A percentile compares a stretch with the other conserved stretches of the same genome.
These are phyloP conservation scores for Neotragus pygmaeus DNA, from an alignment of 2,113 vertebrate genomes.

Conservation along the genomic window DNA sequence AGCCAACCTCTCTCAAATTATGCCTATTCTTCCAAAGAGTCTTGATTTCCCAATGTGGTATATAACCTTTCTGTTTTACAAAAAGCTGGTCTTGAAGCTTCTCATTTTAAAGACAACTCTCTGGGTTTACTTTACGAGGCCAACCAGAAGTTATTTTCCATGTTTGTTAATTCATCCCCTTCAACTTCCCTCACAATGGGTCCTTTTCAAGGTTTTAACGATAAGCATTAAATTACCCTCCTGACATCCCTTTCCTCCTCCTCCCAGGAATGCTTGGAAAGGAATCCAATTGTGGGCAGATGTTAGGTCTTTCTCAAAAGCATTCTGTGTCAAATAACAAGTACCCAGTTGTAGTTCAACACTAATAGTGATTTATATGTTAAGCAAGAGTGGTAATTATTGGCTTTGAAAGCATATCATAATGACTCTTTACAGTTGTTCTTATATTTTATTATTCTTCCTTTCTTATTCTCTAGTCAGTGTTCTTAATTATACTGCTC, in stretches of 20 bases:
- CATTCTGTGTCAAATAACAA: conserved; percentile 49
- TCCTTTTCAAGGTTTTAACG: conserved; percentile 54
- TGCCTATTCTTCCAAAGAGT: neutral
- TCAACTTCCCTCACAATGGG: conserved; percentile 12
- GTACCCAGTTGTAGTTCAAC: conserved; percentile 58
- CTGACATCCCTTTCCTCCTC: conserved; percentile 45
- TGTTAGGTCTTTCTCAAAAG: conserved; percentile 62
- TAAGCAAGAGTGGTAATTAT: conserved; percentile 54
- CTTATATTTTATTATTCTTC: conserved; percentile 37
- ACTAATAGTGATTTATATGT: conserved; percentile 58
- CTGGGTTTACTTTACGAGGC: neutral
- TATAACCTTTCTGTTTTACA: neutral
- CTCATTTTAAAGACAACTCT: neutral
- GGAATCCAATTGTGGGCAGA: conserved; percentile 65
- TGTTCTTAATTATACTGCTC: conserved; percentile 18
- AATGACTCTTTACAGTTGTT: conserved; percentile 54
- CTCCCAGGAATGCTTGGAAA: conserved; percentile 57
- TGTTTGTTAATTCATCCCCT: conserved; percentile 41
- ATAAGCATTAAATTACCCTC: conserved; percentile 49
- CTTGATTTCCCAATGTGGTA: neutral
- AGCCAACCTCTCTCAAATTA: neutral
- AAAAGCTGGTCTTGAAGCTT: conserved; percentile 13
- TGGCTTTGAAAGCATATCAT: conserved; percentile 55
- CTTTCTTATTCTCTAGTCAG: conserved; percentile 44
- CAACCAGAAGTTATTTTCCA: conserved; percentile 14